Base-by-base conservation (phyloP, 2,888 invertebrate genomes). In the Caenorhabditis virilis region DNA sequence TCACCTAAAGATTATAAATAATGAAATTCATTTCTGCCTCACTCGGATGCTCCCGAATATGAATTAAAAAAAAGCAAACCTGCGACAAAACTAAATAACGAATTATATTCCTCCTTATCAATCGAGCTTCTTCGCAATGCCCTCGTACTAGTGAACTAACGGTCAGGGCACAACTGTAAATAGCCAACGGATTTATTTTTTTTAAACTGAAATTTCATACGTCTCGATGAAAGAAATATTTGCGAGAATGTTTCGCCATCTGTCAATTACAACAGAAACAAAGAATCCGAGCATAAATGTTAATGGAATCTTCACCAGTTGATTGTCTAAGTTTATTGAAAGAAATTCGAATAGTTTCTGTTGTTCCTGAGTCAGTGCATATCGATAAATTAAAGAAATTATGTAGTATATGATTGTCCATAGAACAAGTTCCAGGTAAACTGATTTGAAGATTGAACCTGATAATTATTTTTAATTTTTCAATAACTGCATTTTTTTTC, bases 261-360 rank as follows among this genome's bases (percentile, higher is more conserved):
- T 57, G 13, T 68, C 59, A 35, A 78, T 69, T 13, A 78, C 78
- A 16, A 64, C 53, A 6, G 67, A 64, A 9, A 78, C 78, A 51
- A 78, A 78, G 67, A 78, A 78, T 27, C 78, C 78, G 54, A 78
- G 70, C 58, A 78, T 71, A 38, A 78, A 78, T 9, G 74, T 78
- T 9, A 78, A 39, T 9, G 78, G 78, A 41, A 78, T 73, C 33
- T 64, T 65, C 16, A 54, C 69, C 9, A 78, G 46, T 15, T 66
- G 54, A 13, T 26, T 49, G 25, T 74, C 60, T 20, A 66, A 38
- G 23, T 66, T 56, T 3, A 27, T 23, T 6, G 46, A 50, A 13
- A 61, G 11, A 9, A 25, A 20, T 46, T 66, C 66, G 42, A 61
- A 66, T 1, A 6, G 36, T 35, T 56, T 50, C 13, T 54, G 61